Evolutionary conservation across 1,140 invertebrate species (phyloP).

Genomic region (Lycorma delicatula): DNA sequence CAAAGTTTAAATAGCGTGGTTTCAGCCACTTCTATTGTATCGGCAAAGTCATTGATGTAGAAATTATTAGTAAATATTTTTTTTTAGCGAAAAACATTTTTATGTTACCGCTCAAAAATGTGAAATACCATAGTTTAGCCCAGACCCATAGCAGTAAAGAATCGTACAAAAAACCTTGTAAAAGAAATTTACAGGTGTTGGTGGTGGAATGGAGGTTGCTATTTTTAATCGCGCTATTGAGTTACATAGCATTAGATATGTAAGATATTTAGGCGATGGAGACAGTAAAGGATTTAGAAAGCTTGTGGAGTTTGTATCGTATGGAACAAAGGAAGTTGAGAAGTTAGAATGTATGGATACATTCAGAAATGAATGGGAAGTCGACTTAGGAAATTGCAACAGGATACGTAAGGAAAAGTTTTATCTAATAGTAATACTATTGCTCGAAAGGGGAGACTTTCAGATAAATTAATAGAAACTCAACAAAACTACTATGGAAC

Average conservation of each 20-base stretch:
- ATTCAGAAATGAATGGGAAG: slow-evolving; percentile 18
- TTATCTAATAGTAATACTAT: slow-evolving; percentile 1
- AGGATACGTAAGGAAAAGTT: not conserved
- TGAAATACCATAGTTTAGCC: not conserved
- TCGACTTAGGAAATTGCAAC: slow-evolving; percentile 4
- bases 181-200: slow-evolving; percentile 24
- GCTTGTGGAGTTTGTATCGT: slow-evolving; percentile 4
- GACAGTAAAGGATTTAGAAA: slow-evolving; percentile 16
- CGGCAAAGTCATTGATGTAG: slow-evolving; percentile 12
- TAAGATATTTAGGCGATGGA: slow-evolving; percentile 22
- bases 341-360: slow-evolving; percentile 20
- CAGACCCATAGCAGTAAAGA: not conserved
- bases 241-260: slow-evolving; percentile 17
- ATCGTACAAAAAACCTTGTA: not conserved
- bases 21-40: slow-evolving; percentile 11
- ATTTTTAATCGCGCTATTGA: not conserved
- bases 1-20: slow-evolving; percentile 18
- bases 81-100: too few species aligned
- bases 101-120: too few species aligned
- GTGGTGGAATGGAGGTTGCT: slow-evolving; percentile 25
- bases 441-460: too few species aligned
- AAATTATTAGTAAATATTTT: slow-evolving; percentile 20
- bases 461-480: too few species aligned
- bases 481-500: too few species aligned
- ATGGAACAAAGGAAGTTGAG: slow-evolving; percentile 18